Evolutionary conservation across 2,888 invertebrate genomes (phyloP).

Genomic region (Tridacna crocea): DNA sequence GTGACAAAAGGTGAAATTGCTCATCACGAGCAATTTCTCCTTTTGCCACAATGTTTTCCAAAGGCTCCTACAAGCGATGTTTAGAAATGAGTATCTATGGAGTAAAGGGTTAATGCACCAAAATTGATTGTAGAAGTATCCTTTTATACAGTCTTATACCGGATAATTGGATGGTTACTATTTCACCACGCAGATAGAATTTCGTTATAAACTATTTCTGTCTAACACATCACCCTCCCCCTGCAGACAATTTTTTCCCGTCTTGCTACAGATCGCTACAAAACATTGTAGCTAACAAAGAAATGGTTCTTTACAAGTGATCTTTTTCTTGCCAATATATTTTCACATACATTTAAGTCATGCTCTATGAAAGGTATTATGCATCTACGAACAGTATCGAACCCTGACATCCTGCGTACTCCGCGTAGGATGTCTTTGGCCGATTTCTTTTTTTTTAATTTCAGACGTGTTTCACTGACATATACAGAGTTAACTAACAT

Average conservation of each 20-base stretch:
- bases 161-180: conserved; percentile 1
- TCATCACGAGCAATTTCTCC: too few relatives aligned
- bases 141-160: neutral
- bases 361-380: neutral
- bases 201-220: neutral
- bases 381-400: too few relatives aligned
- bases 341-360: neutral
- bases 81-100: too few relatives aligned
- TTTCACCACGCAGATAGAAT: conserved; percentile 7
- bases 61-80: too few relatives aligned
- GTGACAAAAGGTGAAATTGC: too few relatives aligned
- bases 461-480: too few relatives aligned
- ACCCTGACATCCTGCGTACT: too few relatives aligned
- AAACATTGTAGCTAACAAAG: neutral
- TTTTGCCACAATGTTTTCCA: too few relatives aligned
- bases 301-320: neutral
- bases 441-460: too few relatives aligned
- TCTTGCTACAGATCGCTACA: neutral
- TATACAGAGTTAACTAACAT: too few relatives aligned
- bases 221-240: neutral
- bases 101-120: too few relatives aligned
- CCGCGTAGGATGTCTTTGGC: too few relatives aligned
- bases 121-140: neutral
- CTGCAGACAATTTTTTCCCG: neutral
- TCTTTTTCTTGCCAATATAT: neutral